Evolutionary conservation across 2,888 invertebrate species (phyloP).

Genomic region (Deilephila elpenor): DNA sequence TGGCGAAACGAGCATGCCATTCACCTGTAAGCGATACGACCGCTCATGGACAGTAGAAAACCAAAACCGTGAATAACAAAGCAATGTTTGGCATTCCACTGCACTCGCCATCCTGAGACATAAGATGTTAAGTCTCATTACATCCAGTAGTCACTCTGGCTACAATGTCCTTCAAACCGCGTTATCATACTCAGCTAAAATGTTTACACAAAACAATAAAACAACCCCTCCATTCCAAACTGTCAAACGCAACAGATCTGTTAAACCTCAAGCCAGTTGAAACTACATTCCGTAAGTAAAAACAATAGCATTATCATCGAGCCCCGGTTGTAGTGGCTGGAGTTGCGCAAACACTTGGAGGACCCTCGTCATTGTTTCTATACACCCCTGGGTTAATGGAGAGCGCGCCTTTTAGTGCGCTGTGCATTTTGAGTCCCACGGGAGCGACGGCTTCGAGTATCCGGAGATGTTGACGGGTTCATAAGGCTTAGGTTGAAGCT

Average conservation of each 20-base stretch:
- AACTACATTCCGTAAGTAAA: slow-evolving; percentile 10
- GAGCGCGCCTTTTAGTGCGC: slow-evolving; percentile 14
- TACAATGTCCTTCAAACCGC: too few species aligned
- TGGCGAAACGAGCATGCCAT: too few species aligned
- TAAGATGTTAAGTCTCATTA: too few species aligned
- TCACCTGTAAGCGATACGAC: too few species aligned
- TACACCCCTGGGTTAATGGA: slow-evolving; percentile 20
- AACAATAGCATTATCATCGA: slow-evolving; percentile 6
- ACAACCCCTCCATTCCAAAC: background rate
- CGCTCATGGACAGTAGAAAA: too few species aligned
- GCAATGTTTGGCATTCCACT: too few species aligned
- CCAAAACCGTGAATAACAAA: too few species aligned
- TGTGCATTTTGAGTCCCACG: slow-evolving; percentile 15
- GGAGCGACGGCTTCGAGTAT: background rate
- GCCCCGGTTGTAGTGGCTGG: background rate
- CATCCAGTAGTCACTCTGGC: too few species aligned
- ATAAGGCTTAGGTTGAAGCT: too few species aligned
- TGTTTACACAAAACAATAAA: background rate
- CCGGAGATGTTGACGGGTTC: too few species aligned
- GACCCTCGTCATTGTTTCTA: slow-evolving; percentile 24
- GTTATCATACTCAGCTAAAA: background rate
- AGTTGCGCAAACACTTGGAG: slow-evolving; percentile 24
- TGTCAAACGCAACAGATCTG: slow-evolving; percentile 12
- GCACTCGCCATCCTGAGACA: too few species aligned
- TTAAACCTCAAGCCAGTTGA: background rate